Percentiles rank a stretch among this genome's conserved stretches.
Conservation (phyloP, 2,888 invertebrate species). For the Andrena bicolor region DNA sequence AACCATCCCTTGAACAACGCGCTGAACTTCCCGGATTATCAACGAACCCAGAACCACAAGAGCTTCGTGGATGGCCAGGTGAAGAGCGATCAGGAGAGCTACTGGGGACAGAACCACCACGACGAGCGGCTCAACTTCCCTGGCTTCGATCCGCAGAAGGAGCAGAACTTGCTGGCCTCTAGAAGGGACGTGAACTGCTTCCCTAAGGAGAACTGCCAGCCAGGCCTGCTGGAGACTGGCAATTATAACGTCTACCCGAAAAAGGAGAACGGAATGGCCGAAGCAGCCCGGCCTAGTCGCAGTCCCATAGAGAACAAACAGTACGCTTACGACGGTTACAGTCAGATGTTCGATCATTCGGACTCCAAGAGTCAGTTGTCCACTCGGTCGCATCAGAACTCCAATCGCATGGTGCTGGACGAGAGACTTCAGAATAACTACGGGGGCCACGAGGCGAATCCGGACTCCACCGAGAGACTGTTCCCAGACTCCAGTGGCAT, state of each 20-base stretch:
- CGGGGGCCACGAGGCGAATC: conserved; percentile 63
- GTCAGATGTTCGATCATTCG: conserved; percentile 65
- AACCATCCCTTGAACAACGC: conserved; percentile 53
- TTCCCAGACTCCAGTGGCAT: conserved; percentile 69
- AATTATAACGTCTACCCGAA: conserved; percentile 53
- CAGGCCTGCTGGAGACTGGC: conserved; percentile 28
- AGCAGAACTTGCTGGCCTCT: conserved; percentile 44
- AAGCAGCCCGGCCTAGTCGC: conserved; percentile 75
- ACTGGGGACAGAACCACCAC: conserved; percentile 72
- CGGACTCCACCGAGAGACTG: conserved; percentile 69
- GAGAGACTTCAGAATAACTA: conserved; percentile 73
- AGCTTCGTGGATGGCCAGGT: conserved; percentile 50
- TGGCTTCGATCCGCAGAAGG: conserved; percentile 74
- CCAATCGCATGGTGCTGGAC: conserved; percentile 70
- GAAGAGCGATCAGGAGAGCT: conserved; percentile 70
- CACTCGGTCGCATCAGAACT: conserved; percentile 61
- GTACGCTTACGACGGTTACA: conserved; percentile 62
- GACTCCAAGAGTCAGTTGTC: conserved; percentile 54
- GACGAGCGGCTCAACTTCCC: conserved; percentile 73
- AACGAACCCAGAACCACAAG: conserved; percentile 65
- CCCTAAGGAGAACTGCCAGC: conserved; percentile 59
- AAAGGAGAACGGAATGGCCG: conserved; percentile 67
- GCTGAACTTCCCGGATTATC: conserved; percentile 67
- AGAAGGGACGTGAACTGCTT: conserved; percentile 60
- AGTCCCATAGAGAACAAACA: conserved; percentile 68